Conservation (phyloP, 2,113 vertebrate genomes). For the Leptobrachium leishanense region DNA sequence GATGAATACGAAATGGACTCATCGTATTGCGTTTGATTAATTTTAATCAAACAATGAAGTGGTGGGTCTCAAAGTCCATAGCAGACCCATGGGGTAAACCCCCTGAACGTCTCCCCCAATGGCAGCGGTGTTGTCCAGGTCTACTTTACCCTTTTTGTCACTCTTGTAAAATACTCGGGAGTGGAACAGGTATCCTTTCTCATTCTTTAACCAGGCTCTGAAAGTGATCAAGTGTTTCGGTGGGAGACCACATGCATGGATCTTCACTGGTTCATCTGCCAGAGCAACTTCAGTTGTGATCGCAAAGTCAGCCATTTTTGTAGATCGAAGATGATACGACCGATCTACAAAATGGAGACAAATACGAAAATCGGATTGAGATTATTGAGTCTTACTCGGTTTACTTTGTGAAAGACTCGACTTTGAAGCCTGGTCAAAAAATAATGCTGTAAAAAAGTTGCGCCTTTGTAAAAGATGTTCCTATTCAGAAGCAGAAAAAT, state of each 20-base stretch:
- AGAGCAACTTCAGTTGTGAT: conserved; percentile 46
- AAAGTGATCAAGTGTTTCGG: conserved; percentile 70
- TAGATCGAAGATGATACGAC: too few species aligned
- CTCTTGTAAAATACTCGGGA: conserved; percentile 72
- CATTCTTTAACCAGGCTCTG: conserved; percentile 70
- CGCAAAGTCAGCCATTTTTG: conserved; percentile 44
- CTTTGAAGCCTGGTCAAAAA: too few species aligned
- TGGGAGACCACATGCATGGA: conserved; percentile 66
- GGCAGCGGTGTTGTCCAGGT: conserved; percentile 58
- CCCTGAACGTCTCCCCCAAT: conserved; percentile 71
- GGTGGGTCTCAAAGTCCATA: conserved; percentile 70
- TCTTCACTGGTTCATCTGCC: conserved; percentile 63
- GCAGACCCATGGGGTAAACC: conserved; percentile 77
- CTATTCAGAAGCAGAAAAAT: too few species aligned
- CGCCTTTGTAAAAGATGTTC: too few species aligned
- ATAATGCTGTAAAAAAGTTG: too few species aligned
- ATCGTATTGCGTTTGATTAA: conserved; percentile 53
- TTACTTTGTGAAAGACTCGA: too few species aligned
- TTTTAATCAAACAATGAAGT: conserved; percentile 65
- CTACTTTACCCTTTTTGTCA: conserved; percentile 63
- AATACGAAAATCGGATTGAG: too few species aligned
- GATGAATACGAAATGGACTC: conserved; percentile 59
- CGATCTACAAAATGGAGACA: too few species aligned
- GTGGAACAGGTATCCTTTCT: conserved; percentile 69
- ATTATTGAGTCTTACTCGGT: too few species aligned